A percentile compares a stretch with the other conserved stretches of the same genome.
These are phyloP conservation scores for Chromobotia macracanthus DNA, from an alignment of 2,797 vertebrate genomes.

Conservation along the genomic window DNA sequence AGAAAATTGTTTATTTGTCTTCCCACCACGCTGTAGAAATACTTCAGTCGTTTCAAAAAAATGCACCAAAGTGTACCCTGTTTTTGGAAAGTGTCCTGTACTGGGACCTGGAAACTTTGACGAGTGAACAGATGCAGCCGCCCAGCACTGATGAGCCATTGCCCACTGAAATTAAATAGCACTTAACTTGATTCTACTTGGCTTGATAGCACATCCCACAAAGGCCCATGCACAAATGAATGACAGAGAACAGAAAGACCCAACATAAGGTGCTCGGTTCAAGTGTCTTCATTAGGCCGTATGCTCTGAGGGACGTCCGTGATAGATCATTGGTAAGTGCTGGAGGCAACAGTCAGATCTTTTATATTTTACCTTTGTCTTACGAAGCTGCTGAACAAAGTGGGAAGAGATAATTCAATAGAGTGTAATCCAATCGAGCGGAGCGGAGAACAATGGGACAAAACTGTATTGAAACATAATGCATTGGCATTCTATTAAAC, in stretches of 20 bases:
- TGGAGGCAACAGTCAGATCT: not conserved
- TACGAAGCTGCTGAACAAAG: not conserved
- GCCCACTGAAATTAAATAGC: not conserved
- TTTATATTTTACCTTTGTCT: not conserved
- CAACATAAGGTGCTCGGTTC: not conserved
- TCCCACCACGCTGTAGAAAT: not conserved
- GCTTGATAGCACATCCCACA: slow-evolving; percentile 5
- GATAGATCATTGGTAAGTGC: slow-evolving; percentile 7
- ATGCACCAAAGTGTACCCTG: not conserved
- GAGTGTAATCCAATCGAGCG: not conserved
- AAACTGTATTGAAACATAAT: slow-evolving; percentile 8
- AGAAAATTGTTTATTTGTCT: too few relatives aligned
- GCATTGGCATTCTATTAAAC: not conserved
- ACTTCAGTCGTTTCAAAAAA: not conserved
- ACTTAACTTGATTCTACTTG: slow-evolving; percentile 5
- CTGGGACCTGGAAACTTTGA: not conserved
- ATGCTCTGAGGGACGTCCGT: slow-evolving; percentile 18
- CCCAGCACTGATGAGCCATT: slow-evolving; percentile 10
- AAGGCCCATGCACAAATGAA: not conserved
- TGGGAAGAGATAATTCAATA: slow-evolving; percentile 14
- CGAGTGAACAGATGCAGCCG: not conserved
- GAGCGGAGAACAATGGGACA: slow-evolving; percentile 22
- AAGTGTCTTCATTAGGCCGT: not conserved
- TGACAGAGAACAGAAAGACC: not conserved
- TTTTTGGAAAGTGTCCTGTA: not conserved